Percentiles rank a stretch among this genome's conserved stretches.
Evolutionary conservation across 2,113 vertebrate species (phyloP).

Genomic region (Lophius piscatorius): DNA sequence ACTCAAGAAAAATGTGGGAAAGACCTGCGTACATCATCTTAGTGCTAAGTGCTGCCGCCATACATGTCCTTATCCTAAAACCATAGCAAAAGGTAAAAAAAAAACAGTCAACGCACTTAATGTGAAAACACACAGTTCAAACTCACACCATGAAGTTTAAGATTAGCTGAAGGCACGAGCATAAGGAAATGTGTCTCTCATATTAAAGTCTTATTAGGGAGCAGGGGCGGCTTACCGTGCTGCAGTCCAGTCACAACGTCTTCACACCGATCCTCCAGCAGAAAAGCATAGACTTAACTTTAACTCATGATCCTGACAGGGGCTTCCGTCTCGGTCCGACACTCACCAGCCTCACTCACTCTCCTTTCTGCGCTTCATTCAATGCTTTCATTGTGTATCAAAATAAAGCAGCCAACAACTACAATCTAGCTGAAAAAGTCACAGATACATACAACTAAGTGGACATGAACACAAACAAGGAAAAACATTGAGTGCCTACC

Average conservation of each 20-base stretch:
- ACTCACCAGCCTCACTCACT: conserved; percentile 11
- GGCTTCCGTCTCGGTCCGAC: conserved; percentile 27
- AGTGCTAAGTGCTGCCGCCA: not conserved
- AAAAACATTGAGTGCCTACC: too few relatives aligned
- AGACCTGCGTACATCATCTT: too few relatives aligned
- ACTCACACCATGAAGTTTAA: not conserved
- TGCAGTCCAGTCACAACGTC: conserved; percentile 34
- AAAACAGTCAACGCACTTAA: not conserved
- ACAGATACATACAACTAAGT: not conserved
- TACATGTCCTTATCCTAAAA: too few relatives aligned
- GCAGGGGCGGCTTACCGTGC: conserved; percentile 52
- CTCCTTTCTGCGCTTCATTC: not conserved
- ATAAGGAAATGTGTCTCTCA: not conserved
- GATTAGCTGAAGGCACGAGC: not conserved
- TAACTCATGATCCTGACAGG: conserved; percentile 44
- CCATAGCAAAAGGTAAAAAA: too few relatives aligned
- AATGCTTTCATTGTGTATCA: not conserved
- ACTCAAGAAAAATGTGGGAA: conserved; percentile 8
- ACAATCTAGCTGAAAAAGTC: not conserved
- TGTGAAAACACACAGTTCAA: not conserved
- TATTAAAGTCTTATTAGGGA: not conserved
- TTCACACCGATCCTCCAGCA: conserved; percentile 15
- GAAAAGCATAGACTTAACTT: conserved; percentile 35
- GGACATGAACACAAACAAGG: too few relatives aligned
- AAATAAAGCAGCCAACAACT: not conserved